Evolutionary conservation across 2,888 invertebrate genomes (phyloP).

Genomic region (Mesochorus sp.): DNA sequence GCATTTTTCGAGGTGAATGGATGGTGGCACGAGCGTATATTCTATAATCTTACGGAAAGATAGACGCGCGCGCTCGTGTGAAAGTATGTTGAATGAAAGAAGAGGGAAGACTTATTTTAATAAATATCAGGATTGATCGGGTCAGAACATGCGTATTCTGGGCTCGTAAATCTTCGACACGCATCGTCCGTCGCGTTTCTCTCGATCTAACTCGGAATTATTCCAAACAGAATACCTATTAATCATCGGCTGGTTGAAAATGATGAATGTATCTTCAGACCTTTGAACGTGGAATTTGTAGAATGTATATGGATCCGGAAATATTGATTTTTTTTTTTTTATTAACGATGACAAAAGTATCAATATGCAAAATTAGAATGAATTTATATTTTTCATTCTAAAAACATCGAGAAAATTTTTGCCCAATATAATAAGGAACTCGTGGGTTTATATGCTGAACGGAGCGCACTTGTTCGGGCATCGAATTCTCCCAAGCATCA

Average conservation of each 20-base stretch:
- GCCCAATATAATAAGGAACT: not conserved
- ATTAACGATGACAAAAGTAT: not conserved
- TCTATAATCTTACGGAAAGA: slow-evolving; percentile 59
- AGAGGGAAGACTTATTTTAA: slow-evolving; percentile 15
- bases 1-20: slow-evolving; percentile 14
- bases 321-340: slow-evolving; percentile 50
- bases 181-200: slow-evolving; percentile 26
- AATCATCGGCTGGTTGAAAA: slow-evolving; percentile 44
- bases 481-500: slow-evolving; percentile 56
- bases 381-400: not conserved
- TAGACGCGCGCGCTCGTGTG: slow-evolving; percentile 42
- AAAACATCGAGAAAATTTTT: not conserved
- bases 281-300: slow-evolving; percentile 59
- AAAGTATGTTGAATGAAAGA: slow-evolving; percentile 8
- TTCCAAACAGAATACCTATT: slow-evolving; percentile 32
- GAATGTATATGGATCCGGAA: slow-evolving; percentile 37
- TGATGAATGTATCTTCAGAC: slow-evolving; percentile 51
- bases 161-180: slow-evolving; percentile 15
- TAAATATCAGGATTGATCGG: slow-evolving; percentile 29
- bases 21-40: slow-evolving; percentile 26
- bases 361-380: no score
- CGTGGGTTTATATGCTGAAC: slow-evolving; percentile 18
- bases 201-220: slow-evolving; percentile 47
- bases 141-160: slow-evolving; percentile 13
- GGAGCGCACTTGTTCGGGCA: slow-evolving; percentile 51